Evolutionary conservation across 2,113 vertebrate species (phyloP).

Genomic region (Tychaedon coryphoeus): DNA sequence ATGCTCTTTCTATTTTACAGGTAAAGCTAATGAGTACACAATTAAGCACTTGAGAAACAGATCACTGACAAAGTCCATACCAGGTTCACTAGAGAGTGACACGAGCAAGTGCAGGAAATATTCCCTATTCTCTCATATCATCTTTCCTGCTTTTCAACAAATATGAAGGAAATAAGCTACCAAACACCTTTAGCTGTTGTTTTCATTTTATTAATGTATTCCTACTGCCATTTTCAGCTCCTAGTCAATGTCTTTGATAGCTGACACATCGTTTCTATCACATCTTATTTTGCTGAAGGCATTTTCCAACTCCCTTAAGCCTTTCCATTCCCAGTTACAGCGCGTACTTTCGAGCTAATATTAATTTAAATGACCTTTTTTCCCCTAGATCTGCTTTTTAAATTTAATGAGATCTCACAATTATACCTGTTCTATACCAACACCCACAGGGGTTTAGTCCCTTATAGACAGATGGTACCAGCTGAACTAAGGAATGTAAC

Average conservation of each 20-base stretch:
- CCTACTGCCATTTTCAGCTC: conserved; percentile 58
- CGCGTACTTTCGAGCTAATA: background rate
- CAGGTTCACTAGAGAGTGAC: background rate
- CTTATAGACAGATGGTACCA: background rate
- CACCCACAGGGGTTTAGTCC: background rate
- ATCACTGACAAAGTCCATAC: background rate
- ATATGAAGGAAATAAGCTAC: conserved; percentile 6
- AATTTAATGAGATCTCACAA: conserved; percentile 4
- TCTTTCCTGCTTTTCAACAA: background rate
- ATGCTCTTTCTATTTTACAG: background rate
- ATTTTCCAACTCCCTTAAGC: conserved; percentile 38
- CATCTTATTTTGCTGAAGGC: conserved; percentile 56
- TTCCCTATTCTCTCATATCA: background rate
- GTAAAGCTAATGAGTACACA: conserved; percentile 6
- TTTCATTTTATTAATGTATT: conserved; percentile 56
- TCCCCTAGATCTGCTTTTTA: background rate
- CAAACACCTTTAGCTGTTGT: conserved; percentile 50
- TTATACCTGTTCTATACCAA: background rate
- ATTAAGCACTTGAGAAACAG: background rate
- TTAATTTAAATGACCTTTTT: conserved; percentile 50
- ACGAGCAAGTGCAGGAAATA: background rate
- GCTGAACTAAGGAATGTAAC: background rate
- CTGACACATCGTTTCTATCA: conserved; percentile 66
- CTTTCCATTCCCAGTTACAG: background rate
- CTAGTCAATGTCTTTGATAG: conserved; percentile 54